Evolutionary conservation across 2,797 vertebrate genomes (phyloP).

Genomic region (Cetoscarus ocellatus): DNA sequence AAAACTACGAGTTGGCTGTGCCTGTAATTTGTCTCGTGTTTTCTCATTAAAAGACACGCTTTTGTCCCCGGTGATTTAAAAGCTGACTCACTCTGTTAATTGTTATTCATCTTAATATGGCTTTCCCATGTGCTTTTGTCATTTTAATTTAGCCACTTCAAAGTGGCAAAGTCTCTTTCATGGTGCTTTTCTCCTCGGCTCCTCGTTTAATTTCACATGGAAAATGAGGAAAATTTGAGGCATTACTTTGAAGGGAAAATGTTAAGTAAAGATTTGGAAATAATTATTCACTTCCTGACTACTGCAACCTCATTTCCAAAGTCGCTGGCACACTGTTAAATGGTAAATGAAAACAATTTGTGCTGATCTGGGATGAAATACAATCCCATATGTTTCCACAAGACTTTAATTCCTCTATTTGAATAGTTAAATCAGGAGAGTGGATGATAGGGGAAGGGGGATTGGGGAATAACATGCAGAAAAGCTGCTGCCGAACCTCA

Average conservation of each 20-base stretch:
- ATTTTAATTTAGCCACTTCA: conserved; percentile 56
- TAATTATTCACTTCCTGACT: conserved; percentile 9
- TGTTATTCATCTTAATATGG: conserved; percentile 58
- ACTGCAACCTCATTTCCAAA: neutral
- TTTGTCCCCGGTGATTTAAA: conserved; percentile 46
- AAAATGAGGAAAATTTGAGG: conserved; percentile 13
- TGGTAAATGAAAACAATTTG: too few relatives aligned
- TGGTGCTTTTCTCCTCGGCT: conserved; percentile 14
- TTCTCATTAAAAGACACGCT: conserved; percentile 41
- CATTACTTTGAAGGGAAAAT: conserved; percentile 9
- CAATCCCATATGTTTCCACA: too few relatives aligned
- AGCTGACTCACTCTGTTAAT: conserved; percentile 61
- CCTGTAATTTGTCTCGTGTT: conserved; percentile 52
- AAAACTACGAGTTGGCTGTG: conserved; percentile 31
- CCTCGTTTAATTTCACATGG: conserved; percentile 20
- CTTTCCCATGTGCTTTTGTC: conserved; percentile 56
- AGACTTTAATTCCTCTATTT: too few relatives aligned
- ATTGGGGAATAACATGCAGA: too few relatives aligned
- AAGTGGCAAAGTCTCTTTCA: conserved; percentile 42
- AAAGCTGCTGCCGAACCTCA: too few relatives aligned
- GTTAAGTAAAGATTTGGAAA: conserved; percentile 7
- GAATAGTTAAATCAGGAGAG: too few relatives aligned
- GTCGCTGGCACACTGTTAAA: too few relatives aligned
- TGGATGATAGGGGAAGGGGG: too few relatives aligned
- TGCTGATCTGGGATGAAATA: too few relatives aligned